Evolutionary conservation across 2,888 invertebrate genomes (phyloP), one percentile per base, ranked within the genome.

Genomic region (Ophion obscuratus): DNA sequence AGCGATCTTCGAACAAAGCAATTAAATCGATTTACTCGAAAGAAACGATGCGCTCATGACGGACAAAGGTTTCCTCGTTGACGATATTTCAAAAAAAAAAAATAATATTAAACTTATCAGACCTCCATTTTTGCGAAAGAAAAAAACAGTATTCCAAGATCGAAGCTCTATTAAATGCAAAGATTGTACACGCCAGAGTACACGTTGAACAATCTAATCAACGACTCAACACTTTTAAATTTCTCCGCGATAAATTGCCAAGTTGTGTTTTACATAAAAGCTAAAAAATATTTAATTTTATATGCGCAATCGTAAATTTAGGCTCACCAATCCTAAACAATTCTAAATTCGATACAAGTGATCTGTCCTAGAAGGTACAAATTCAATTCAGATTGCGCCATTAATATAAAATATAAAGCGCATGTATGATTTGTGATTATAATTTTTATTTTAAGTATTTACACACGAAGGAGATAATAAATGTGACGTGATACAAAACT

Each of bases 181-280:
- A 74, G 53, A 88, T 88, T 36, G 88, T 86, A 20, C 73, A 81
- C 24, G 88, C 88, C 14, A 31, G 87, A 62, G 88, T 88, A 53
- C 86, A 88, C 68, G 81, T 89, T 20, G 86, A 88, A 81, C 75
- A 87, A 53, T 83, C 81, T n/a, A 88, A 88, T 82, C 87, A 88
- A 71, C 66, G 86, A 78, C 81, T 89, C 5, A 86, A 86, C 83
- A 76, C 27, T 31, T 88, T 87, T 73, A 82, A 87, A 81, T 73
- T 84, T 75, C 59, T 85, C 17, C 47, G 82, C 31, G 68, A 62
- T 57, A 68, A 61, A 62, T 59, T 87, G 73, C 84, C 82, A 62
- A n/a, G n/a, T n/a, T n/a, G n/a, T 57, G 68, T 84, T 44, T 24
- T 82, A 31, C 77, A 68, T 44, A 31, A 59, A 36, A 64, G 78